Percentiles rank a stretch among this genome's conserved stretches.
These are phyloP conservation scores for Maccullochella peelii DNA, from an alignment of 2,113 vertebrate species.

Conservation along the genomic window DNA sequence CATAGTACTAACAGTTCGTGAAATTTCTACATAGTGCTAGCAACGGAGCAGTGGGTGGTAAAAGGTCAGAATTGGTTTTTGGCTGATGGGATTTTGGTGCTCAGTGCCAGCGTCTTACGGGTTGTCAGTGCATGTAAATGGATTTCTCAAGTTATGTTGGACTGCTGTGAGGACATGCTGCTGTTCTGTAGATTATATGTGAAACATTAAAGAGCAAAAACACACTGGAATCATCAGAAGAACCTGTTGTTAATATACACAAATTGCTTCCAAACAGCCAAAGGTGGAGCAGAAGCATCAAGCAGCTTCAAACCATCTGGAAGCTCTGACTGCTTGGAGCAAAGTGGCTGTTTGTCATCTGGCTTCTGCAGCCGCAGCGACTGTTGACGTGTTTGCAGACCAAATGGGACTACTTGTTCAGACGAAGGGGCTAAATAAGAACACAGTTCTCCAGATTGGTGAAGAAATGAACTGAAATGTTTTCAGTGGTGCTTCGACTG, in stretches of 20 bases:
- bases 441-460: neutral
- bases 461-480: neutral
- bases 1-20: neutral
- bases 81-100: neutral
- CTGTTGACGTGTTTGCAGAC: neutral
- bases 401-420: neutral
- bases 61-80: neutral
- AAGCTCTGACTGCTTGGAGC: neutral
- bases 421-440: neutral
- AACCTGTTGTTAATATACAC: neutral
- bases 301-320: neutral
- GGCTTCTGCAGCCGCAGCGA: neutral
- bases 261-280: neutral
- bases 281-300: too few relatives aligned
- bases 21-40: neutral
- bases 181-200: neutral
- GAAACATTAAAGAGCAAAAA: neutral
- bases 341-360: neutral
- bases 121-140: too few relatives aligned
- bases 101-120: neutral
- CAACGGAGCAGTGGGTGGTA: neutral
- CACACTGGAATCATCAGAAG: neutral
- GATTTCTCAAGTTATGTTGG: too few relatives aligned
- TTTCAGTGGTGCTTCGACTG: neutral
- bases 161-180: neutral